Conservation (phyloP, 2,888 invertebrate genomes). For the Branchipolynoe longqiensis region DNA sequence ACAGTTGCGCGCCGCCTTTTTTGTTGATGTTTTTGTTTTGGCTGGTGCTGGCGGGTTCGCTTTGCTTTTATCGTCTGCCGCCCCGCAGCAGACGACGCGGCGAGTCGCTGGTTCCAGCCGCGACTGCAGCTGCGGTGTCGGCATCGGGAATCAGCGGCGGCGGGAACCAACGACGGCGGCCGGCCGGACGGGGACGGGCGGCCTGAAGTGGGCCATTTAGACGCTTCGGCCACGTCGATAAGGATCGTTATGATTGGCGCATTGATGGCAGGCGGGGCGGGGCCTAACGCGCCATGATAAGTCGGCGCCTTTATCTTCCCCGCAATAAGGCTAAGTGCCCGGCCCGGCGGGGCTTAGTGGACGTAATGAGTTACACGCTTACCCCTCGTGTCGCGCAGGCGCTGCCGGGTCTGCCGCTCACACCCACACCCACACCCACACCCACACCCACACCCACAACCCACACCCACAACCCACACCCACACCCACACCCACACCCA, state of each 20-base stretch:
- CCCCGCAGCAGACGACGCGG: background rate
- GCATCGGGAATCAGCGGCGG: background rate
- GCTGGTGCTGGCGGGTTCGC: background rate
- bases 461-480: no score
- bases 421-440: background rate
- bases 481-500: no score
- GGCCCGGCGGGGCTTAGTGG: background rate
- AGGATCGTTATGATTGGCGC: conserved; percentile 40
- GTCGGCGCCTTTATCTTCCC: conserved; percentile 34
- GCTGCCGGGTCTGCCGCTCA: background rate
- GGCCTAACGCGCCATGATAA: conserved; percentile 2
- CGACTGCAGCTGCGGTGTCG: background rate
- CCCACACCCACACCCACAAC: no score
- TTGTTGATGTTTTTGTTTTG: background rate
- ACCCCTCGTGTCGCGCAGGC: conserved; percentile 15
- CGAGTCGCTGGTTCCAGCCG: background rate
- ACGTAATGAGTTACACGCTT: conserved; percentile 10
- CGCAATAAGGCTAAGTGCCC: conserved; percentile 15
- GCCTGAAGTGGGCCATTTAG: conserved; percentile 10
- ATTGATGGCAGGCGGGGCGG: conserved; percentile 4
- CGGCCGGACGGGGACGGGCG: background rate
- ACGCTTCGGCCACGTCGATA: background rate
- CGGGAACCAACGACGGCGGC: background rate
- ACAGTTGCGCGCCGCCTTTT: background rate
- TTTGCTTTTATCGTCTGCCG: background rate